Base-by-base conservation (phyloP, 2,888 invertebrate genomes). In the Frankliniella intonsa region DNA sequence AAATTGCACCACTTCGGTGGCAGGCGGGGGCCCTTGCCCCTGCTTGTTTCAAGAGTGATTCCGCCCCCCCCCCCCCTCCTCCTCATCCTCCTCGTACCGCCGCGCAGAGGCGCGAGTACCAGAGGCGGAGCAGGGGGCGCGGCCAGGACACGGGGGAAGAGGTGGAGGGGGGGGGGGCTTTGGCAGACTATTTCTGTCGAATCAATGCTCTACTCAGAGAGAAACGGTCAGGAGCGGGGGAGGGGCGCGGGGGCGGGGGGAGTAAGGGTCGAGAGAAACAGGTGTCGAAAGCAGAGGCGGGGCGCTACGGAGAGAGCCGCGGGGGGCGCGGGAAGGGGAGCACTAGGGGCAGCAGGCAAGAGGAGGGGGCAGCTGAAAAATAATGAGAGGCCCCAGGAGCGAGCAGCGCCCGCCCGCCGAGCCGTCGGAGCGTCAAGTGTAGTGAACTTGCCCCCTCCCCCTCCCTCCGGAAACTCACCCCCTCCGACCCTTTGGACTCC, bases 151-250 rank as follows among this genome's bases (percentile, higher is more conserved):
- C 5, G 38, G 38, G 38, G 38, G 38, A n/a, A n/a, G 38, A 38
- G 38, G 38, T 2, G 38, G 38, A 38, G 38, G 38, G 38, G 38
- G 2, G 38, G 38, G 38, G 38, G 38, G 38, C 38, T 38, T 38
- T 38, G 38, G 38, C 38, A 12, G 55, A n/a, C 69, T 69, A 69
- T 69, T 69, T 22, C 69, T 22, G 69, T 22, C 69, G 69, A 69
- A 69, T 69, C 69, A 69, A 69, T 69, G 69, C 22, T 19, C 69
- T 69, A n/a, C 69, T 69, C 69, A 69, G n/a, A 69, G 65, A 17
- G 69, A 38, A 38, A 38, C 38, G 38, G 38, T 38, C n/a, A 22
- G 25, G 69, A 22, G 69, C n/a, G 69, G 22, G 69, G 11, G 69
- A 69, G 69, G n/a, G n/a, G n/a, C 8, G n/a, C 3, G 38, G n/a